phyloP scores from a whole-genome alignment of 92 coral and sea anemone genomes.

The Actinernus sp. region DNA sequence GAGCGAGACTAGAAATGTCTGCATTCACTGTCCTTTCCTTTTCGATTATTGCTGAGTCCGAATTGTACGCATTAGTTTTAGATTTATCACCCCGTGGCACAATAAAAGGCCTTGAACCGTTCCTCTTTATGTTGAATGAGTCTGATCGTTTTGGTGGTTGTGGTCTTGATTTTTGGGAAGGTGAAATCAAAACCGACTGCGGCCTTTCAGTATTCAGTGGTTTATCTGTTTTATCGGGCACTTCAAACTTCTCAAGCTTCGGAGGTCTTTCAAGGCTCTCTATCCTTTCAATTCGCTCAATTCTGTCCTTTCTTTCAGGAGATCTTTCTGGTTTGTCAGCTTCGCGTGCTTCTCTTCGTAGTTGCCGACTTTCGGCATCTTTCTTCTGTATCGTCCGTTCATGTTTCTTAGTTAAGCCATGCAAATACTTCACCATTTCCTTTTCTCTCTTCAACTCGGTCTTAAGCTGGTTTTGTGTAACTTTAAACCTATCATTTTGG shows the following conservation, averaged over 20 bases:
- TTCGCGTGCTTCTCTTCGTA: conserved; percentile 69
- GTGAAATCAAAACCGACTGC: conserved; percentile 7
- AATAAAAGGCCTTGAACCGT: conserved; percentile 38
- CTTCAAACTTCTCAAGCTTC: conserved; percentile 2
- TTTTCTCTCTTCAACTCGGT: conserved; percentile 82
- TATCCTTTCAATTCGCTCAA: not conserved
- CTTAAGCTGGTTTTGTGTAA: conserved; percentile 88
- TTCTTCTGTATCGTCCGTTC: conserved; percentile 91
- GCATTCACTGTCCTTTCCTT: not conserved
- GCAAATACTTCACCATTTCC: conserved; percentile 87
- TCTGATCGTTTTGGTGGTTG: conserved; percentile 91
- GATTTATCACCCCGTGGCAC: conserved; percentile 42
- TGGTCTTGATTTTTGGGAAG: conserved; percentile 66
- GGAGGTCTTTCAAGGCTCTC: conserved; percentile 12
- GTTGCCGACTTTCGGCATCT: conserved; percentile 82
- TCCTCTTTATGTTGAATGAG: conserved; percentile 68
- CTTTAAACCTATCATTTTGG: conserved; percentile 86
- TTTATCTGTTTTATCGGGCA: not conserved
- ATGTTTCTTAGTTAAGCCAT: conserved; percentile 84
- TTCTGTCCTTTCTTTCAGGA: conserved; percentile 25
- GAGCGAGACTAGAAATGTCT: conserved; percentile 16
- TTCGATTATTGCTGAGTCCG: conserved; percentile 34
- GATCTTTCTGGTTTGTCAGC: conserved; percentile 18
- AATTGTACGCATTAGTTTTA: conserved; percentile 64
- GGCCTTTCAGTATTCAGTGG: conserved; percentile 1